These are phyloP conservation scores for Scrobipalpa atriplicella DNA, from an alignment of 2,888 invertebrate genomes.

Conservation along the genomic window DNA sequence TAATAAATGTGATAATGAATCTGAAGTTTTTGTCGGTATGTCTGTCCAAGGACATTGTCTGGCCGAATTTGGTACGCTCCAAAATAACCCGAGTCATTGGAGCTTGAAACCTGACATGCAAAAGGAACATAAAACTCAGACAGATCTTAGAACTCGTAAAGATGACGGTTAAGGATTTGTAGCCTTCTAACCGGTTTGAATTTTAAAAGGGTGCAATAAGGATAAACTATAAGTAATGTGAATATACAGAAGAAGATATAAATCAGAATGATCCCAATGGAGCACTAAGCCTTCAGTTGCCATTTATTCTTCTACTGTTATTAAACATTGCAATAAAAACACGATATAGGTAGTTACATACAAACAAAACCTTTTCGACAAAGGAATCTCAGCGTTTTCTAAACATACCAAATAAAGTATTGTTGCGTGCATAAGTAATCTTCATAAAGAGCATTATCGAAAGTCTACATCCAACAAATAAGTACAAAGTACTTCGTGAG, in stretches of 20 bases:
- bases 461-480: slow-evolving; percentile 8
- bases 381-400: slow-evolving; percentile 5
- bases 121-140: slow-evolving; percentile 19
- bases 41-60: slow-evolving; percentile 33
- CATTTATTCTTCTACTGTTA: no score
- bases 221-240: no score
- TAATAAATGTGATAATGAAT: slow-evolving; percentile 14
- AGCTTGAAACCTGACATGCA: slow-evolving; percentile 22
- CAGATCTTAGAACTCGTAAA: slow-evolving; percentile 14
- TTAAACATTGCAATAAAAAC: no score
- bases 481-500: background rate
- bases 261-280: no score
- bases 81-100: slow-evolving; percentile 24
- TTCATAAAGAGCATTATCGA: slow-evolving; percentile 5
- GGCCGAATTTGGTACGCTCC: slow-evolving; percentile 28
- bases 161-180: background rate
- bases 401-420: slow-evolving; percentile 12
- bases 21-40: slow-evolving; percentile 31
- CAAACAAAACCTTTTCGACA: background rate
- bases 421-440: slow-evolving; percentile 7
- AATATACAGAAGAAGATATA: no score
- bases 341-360: no score
- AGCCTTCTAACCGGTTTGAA: background rate
- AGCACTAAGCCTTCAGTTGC: no score
- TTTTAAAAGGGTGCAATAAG: background rate